Conservation (phyloP, 2,113 vertebrate genomes). For the Myanophis thanlyinensis region DNA sequence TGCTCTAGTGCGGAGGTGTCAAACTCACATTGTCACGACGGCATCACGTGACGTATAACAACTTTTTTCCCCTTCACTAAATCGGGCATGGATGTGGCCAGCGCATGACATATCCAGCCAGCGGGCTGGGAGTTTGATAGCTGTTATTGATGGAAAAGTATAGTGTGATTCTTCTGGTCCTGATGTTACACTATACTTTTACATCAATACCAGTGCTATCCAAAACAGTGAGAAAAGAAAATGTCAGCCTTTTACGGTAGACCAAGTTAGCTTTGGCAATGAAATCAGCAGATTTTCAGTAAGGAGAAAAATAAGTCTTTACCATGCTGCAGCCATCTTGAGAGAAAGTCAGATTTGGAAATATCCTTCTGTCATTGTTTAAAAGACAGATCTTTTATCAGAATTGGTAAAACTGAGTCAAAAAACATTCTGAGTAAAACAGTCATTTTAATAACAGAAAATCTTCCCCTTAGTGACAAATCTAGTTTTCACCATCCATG, state of each 20-base stretch:
- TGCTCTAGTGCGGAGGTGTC: background rate
- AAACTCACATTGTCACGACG: too few relatives aligned
- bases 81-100: too few relatives aligned
- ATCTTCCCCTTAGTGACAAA: background rate
- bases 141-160: too few relatives aligned
- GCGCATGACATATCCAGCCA: too few relatives aligned
- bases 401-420: background rate
- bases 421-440: background rate
- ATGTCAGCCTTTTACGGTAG: background rate
- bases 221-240: background rate
- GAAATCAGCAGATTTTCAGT: background rate
- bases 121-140: too few relatives aligned
- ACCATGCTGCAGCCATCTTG: background rate
- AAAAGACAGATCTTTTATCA: background rate
- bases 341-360: background rate
- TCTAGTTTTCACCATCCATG: background rate
- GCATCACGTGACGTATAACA: too few relatives aligned
- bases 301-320: background rate
- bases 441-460: background rate
- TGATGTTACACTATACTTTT: background rate
- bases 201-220: background rate
- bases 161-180: too few relatives aligned
- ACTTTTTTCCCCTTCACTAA: too few relatives aligned
- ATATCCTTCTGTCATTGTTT: background rate
- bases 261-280: background rate